Evolutionary conservation across 2,888 invertebrate species (phyloP).

Genomic region (Syrista parreyssii): DNA sequence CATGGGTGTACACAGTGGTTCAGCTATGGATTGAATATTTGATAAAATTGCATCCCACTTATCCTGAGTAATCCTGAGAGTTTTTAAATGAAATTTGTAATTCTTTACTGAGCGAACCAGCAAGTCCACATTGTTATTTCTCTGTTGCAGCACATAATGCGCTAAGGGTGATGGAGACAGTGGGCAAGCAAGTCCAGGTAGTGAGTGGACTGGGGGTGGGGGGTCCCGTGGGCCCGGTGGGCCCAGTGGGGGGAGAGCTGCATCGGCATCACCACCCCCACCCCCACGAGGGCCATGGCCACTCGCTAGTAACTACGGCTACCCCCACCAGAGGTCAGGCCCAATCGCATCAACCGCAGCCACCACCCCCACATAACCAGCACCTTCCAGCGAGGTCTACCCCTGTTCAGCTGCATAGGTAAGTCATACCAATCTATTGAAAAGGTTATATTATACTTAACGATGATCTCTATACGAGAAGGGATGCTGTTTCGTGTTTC

Average conservation of each 20-base stretch:
- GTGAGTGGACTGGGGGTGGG: conserved; percentile 64
- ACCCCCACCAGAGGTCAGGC: conserved; percentile 58
- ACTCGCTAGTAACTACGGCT: conserved; percentile 58
- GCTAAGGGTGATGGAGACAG: conserved; percentile 64
- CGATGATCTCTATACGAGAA: background rate
- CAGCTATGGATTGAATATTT: background rate
- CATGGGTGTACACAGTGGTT: background rate
- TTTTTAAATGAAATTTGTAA: background rate
- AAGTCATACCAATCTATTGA: conserved; percentile 28
- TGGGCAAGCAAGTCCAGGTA: conserved; percentile 64
- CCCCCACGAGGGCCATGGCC: conserved; percentile 57
- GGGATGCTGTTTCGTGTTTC: background rate
- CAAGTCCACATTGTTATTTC: background rate
- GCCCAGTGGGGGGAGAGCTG: conserved; percentile 60
- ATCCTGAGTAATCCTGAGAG: background rate
- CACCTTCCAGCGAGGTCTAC: conserved; percentile 62
- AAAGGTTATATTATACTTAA: background rate
- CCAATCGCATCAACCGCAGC: conserved; percentile 50
- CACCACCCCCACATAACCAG: conserved; percentile 61
- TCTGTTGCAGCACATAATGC: conserved; percentile 61
- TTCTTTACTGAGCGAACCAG: background rate
- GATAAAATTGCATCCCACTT: background rate
- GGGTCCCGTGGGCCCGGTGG: conserved; percentile 60
- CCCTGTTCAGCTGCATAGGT: conserved; percentile 61
- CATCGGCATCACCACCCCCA: conserved; percentile 63